Conservation (phyloP, 1,140 invertebrate genomes). For the Papilio aristodemus region DNA sequence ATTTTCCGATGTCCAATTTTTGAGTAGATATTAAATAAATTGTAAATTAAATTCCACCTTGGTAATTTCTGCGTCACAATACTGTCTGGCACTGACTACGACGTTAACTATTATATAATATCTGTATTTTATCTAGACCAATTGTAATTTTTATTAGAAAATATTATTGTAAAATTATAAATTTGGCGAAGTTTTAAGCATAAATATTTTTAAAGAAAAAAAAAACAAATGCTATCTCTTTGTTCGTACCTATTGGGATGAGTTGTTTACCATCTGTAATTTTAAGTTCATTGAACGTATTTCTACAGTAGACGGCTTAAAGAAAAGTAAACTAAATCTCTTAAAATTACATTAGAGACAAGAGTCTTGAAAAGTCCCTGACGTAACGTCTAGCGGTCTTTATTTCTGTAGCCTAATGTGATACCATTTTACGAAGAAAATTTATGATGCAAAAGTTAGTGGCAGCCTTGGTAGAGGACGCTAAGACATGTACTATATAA, state of each 20-base stretch:
- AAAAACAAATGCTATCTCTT: too few species aligned
- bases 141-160: too few species aligned
- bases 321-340: neutral
- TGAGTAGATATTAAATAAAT: neutral
- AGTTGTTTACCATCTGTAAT: neutral
- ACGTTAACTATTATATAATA: too few species aligned
- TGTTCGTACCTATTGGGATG: too few species aligned
- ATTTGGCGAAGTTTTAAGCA: too few species aligned
- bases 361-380: neutral
- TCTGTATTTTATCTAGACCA: too few species aligned
- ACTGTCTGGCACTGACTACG: neutral
- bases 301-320: neutral
- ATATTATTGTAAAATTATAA: too few species aligned
- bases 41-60: neutral
- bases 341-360: neutral
- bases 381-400: neutral
- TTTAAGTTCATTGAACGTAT: neutral
- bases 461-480: neutral
- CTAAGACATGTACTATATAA: neutral
- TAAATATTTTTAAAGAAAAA: too few species aligned
- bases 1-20: neutral
- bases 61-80: slow-evolving; percentile 7
- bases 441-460: neutral
- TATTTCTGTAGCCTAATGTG: neutral
- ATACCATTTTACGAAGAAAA: slow-evolving; percentile 4